These are phyloP conservation scores for Garra rufa DNA, from an alignment of 2,113 vertebrate genomes.

Conservation along the genomic window DNA sequence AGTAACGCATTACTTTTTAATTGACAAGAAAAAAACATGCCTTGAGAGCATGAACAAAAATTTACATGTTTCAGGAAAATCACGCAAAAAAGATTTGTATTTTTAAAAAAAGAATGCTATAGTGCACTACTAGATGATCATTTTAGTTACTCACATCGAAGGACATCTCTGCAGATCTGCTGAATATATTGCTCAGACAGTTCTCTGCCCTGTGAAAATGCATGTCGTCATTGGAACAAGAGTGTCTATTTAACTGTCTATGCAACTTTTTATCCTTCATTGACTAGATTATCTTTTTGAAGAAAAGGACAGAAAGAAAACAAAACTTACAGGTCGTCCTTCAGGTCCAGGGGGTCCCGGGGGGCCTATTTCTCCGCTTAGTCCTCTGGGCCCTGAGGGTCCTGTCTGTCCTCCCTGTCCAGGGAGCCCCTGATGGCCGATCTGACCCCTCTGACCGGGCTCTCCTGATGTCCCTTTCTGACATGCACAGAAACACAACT, in stretches of 20 bases:
- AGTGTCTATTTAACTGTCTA: background rate
- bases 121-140: background rate
- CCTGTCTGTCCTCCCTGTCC: conserved; percentile 84
- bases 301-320: no score
- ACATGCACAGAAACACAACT: conserved; percentile 66
- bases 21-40: no score
- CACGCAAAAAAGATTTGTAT: no score
- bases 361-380: conserved; percentile 79
- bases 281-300: background rate
- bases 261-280: background rate
- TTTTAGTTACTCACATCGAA: conserved; percentile 85
- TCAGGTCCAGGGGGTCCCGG: conserved; percentile 85
- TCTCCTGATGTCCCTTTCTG: conserved; percentile 93
- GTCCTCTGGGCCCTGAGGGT: conserved; percentile 80
- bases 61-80: no score
- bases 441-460: conserved; percentile 79
- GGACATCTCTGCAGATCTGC: conserved; percentile 90
- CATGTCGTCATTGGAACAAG: background rate
- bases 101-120: no score
- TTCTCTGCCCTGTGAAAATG: conserved; percentile 79
- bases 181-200: conserved; percentile 91
- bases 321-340: conserved; percentile 86
- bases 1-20: no score
- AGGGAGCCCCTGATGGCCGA: conserved; percentile 84
- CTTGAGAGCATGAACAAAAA: no score